Base-by-base conservation (phyloP, 1,140 invertebrate species). In the Hylyphantes graminicola region DNA sequence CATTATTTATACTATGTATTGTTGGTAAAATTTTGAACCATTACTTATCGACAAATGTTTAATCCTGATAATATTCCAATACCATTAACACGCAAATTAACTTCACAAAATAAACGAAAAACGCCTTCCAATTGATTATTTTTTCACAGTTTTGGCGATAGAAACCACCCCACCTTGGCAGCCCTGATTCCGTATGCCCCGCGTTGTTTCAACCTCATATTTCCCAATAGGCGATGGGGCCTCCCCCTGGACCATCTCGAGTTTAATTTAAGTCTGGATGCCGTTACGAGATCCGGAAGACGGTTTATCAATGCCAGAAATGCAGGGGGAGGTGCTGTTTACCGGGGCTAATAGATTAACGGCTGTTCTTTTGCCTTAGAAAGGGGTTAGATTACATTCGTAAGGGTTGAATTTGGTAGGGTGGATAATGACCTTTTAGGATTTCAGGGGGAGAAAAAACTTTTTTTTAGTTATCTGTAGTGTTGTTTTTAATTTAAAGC, bases 211-310 rank as follows among this genome's bases (percentile, higher is more conserved):
- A 13, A 19, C 65, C 70, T 67, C 65, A 80, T 80, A 80, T 80
- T 80, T 80, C 77, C 77, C 77, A 57, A 70, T 50, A 80, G 77
- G 61, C 76, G 35, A 15, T 2, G 65, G 12, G 77, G 21, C 8
- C n/a, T 80, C 77, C 77, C 77, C 17, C 8, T 70, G 59, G 77
- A 70, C 65, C 67, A 61, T 67, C 57, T 80, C 77, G 50, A 80
- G 77, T 80, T 80, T 80, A 80, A 80, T 80, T 80, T 80, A 80
- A 80, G 77, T 59, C 65, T 80, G 65, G 53, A 80, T 80, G 70
- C 65, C 53, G 19, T 70, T 70, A 51, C 13, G 59, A 74, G 53
- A 19, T 50, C 17, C 11, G 76, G 19, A 21, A 53, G 54, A 67
- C 57, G 55, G 53, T 80, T 70, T 80, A 80, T 70, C 55, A 70